Percentiles rank a stretch among this genome's conserved stretches.
Conservation (phyloP, 2,888 invertebrate genomes). For the Cyaniris semiargus region DNA sequence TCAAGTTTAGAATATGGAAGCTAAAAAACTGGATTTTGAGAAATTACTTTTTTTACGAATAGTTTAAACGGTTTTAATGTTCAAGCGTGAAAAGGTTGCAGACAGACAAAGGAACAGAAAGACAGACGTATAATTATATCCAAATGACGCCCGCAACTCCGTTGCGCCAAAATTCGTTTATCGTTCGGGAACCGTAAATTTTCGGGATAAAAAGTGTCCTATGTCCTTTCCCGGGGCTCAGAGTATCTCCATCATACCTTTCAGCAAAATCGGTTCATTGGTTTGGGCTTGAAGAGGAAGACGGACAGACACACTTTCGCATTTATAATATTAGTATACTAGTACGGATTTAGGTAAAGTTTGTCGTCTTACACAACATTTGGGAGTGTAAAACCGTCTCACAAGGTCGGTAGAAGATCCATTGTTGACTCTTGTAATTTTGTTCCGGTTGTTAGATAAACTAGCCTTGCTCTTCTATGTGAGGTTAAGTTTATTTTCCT, state of each 20-base stretch:
- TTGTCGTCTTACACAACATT: constrained; percentile 20
- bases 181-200: too few species aligned
- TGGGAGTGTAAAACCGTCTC: neutral
- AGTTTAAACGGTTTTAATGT: too few species aligned
- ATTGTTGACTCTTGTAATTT: constrained; percentile 27
- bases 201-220: too few species aligned
- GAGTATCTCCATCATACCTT: too few species aligned
- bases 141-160: too few species aligned
- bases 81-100: too few species aligned
- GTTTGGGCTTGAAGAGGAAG: too few species aligned
- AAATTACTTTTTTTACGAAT: neutral
- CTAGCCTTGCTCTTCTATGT: constrained; percentile 25
- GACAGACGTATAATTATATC: too few species aligned
- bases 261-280: too few species aligned
- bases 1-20: neutral
- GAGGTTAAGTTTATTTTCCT: constrained; percentile 27
- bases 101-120: too few species aligned
- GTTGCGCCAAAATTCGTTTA: too few species aligned
- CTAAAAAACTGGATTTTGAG: neutral
- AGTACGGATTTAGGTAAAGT: neutral
- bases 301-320: neutral
- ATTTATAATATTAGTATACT: neutral
- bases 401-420: constrained; percentile 16
- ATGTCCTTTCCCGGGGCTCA: too few species aligned
- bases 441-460: constrained; percentile 27